Evolutionary conservation across 2,797 vertebrate genomes (phyloP).

Genomic region (Tragopan temminckii): DNA sequence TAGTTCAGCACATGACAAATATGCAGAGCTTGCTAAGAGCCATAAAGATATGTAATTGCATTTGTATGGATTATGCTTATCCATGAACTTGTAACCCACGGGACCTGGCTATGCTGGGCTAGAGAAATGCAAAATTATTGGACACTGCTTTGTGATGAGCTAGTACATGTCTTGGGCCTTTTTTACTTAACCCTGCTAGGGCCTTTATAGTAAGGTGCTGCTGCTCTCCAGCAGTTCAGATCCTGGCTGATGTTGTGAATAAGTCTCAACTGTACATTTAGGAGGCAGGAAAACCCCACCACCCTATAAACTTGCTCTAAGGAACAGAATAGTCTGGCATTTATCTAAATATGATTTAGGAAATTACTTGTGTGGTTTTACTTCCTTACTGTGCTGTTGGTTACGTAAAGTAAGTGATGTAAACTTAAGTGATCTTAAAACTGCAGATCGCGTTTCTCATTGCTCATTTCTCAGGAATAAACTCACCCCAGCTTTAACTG

Average conservation of each 20-base stretch:
- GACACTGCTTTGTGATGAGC: not conserved
- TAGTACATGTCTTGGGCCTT: not conserved
- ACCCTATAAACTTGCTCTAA: not conserved
- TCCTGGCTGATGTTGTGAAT: not conserved
- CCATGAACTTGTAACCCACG: constrained; percentile 38
- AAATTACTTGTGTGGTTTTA: not conserved
- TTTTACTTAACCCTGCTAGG: not conserved
- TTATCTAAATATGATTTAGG: not conserved
- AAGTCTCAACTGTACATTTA: not conserved
- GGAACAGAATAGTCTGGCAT: not conserved
- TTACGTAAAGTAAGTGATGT: not conserved
- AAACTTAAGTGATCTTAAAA: not conserved
- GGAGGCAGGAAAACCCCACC: not conserved
- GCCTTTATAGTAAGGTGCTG: not conserved
- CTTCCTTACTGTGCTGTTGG: not conserved
- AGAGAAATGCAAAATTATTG: not conserved
- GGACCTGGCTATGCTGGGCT: not conserved
- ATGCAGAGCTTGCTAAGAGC: constrained; percentile 22
- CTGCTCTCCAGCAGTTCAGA: not conserved
- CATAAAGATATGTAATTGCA: constrained; percentile 58
- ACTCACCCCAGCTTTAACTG: not conserved
- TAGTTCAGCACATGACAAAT: not conserved
- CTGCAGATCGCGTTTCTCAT: not conserved
- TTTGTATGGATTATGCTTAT: constrained; percentile 69
- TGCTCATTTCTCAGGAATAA: not conserved